phyloP scores from a whole-genome alignment of 2,888 invertebrate genomes.

The Trachelus stipa region DNA sequence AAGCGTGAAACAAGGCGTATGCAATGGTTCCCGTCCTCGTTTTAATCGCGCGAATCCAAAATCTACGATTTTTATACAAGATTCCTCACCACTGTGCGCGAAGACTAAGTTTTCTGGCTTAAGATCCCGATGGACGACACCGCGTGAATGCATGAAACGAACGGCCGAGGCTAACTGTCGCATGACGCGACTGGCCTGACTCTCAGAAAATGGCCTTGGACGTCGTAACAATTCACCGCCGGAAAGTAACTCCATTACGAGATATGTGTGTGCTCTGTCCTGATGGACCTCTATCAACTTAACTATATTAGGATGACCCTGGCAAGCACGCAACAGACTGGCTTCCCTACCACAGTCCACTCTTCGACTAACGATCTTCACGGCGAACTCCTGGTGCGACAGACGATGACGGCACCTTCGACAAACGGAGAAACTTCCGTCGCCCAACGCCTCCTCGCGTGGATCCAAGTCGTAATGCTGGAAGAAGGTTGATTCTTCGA shows the following conservation, averaged over 20 bases:
- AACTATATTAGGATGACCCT: conserved; percentile 91
- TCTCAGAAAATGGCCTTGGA: conserved; percentile 79
- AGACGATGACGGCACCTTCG: conserved; percentile 81
- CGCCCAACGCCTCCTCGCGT: conserved; percentile 80
- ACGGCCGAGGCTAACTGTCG: conserved; percentile 86
- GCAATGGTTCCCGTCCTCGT: conserved; percentile 72
- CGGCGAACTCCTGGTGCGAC: conserved; percentile 83
- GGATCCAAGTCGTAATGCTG: conserved; percentile 83
- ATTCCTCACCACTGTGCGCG: conserved; percentile 69
- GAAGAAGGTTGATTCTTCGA: conserved; percentile 84
- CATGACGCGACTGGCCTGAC: conserved; percentile 83
- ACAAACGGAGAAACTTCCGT: conserved; percentile 91
- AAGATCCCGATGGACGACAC: conserved; percentile 92
- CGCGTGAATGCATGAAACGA: conserved; percentile 83
- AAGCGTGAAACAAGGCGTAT: conserved; percentile 93
- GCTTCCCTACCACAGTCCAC: conserved; percentile 81
- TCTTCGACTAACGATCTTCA: conserved; percentile 83
- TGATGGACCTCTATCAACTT: conserved; percentile 84
- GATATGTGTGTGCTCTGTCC: conserved; percentile 88
- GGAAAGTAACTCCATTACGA: conserved; percentile 86
- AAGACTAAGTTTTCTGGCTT: conserved; percentile 90
- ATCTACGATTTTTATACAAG: conserved; percentile 90
- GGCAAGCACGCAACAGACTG: conserved; percentile 82
- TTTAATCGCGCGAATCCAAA: conserved; percentile 94
- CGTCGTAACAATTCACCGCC: conserved; percentile 86